Percentiles rank a stretch among this genome's conserved stretches.
phyloP scores from a whole-genome alignment of 2,113 vertebrate species.

The Corythaeola cristata region DNA sequence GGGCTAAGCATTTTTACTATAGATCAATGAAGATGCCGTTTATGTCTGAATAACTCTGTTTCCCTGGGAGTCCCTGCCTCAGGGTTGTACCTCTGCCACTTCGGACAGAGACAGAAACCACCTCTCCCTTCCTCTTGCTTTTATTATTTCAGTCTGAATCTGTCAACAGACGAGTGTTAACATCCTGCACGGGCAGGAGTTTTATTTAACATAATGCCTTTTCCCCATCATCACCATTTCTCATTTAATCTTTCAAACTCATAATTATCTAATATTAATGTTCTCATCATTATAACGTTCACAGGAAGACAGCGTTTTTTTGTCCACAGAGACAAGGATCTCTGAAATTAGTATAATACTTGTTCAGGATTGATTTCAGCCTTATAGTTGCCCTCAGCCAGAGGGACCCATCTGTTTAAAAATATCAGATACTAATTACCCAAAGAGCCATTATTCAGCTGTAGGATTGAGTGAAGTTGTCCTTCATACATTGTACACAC shows the following conservation, averaged over 20 bases:
- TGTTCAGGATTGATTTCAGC: conserved; percentile 77
- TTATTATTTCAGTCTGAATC: neutral
- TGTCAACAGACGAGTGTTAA: conserved; percentile 7
- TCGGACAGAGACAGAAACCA: neutral
- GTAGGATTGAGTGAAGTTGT: conserved; percentile 52
- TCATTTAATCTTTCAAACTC: conserved; percentile 68
- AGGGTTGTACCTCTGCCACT: neutral
- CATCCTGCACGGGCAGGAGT: neutral
- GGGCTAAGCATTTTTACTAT: neutral
- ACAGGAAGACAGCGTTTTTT: conserved; percentile 57
- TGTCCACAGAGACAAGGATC: conserved; percentile 75
- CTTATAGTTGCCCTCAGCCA: conserved; percentile 63
- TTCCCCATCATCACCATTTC: conserved; percentile 19
- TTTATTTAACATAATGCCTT: conserved; percentile 22
- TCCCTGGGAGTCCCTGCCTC: neutral
- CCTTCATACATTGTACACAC: conserved; percentile 31
- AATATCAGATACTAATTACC: conserved; percentile 76
- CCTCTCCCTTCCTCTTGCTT: neutral
- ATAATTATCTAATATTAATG: conserved; percentile 78
- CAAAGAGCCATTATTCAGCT: conserved; percentile 32
- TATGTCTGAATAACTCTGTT: neutral
- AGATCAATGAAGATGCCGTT: neutral
- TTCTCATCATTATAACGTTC: conserved; percentile 59
- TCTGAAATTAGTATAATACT: conserved; percentile 74
- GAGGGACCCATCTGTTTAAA: conserved; percentile 75